Conservation (phyloP, 2,113 vertebrate species). For the Osmerus mordax region DNA sequence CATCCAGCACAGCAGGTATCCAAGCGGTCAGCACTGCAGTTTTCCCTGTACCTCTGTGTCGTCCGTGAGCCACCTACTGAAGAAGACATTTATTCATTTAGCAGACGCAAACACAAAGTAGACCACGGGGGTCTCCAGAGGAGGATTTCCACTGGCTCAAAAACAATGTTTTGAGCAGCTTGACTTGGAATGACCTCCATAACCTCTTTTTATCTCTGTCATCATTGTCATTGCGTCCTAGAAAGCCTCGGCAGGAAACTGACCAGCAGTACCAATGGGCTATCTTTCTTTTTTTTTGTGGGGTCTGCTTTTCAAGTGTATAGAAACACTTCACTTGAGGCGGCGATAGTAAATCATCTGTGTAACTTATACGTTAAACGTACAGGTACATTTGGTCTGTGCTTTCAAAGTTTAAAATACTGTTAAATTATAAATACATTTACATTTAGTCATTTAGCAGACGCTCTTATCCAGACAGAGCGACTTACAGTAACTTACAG, state of each 20-base stretch:
- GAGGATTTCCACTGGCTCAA: not conserved
- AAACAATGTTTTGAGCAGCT: not conserved
- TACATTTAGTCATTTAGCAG: too few species aligned
- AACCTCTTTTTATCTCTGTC: not conserved
- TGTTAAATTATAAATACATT: too few species aligned
- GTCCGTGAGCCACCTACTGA: not conserved
- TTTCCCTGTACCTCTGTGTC: too few species aligned
- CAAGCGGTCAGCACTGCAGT: not conserved
- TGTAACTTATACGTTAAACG: too few species aligned
- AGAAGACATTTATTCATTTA: too few species aligned
- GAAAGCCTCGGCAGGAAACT: not conserved
- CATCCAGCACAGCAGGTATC: slow-evolving; percentile 3
- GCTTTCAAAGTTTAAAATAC: too few species aligned
- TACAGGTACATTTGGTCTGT: too few species aligned
- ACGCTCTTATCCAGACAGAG: too few species aligned
- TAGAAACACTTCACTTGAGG: too few species aligned
- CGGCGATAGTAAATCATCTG: too few species aligned
- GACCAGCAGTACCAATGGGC: not conserved
- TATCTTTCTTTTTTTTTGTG: not conserved
- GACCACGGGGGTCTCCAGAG: not conserved
- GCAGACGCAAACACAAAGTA: not conserved
- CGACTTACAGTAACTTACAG: too few species aligned
- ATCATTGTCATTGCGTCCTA: not conserved
- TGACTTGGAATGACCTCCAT: not conserved
- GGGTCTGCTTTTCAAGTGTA: not conserved